phyloP scores from a whole-genome alignment of 2,888 invertebrate species.

The Apodemia zela region DNA sequence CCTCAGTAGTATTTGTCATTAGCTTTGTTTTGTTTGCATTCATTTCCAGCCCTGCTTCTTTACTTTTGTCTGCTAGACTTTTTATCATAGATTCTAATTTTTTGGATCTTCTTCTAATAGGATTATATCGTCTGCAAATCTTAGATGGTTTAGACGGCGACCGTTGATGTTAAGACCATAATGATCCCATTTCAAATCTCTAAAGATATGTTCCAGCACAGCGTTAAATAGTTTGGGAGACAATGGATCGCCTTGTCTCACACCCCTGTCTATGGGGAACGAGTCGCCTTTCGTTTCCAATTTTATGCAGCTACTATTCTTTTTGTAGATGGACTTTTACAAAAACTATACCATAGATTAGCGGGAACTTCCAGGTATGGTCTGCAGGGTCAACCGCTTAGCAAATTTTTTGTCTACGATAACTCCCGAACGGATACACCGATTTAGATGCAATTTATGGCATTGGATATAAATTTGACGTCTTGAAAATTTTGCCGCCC shows the following conservation, averaged over 20 bases:
- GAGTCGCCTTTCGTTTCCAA: slow-evolving; percentile 2
- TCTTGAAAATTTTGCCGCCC: too few relatives aligned
- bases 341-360: too few relatives aligned
- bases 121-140: slow-evolving; percentile 26
- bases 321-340: background rate
- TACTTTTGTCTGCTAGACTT: slow-evolving; percentile 21
- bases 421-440: too few relatives aligned
- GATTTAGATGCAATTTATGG: too few relatives aligned
- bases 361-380: too few relatives aligned
- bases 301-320: background rate
- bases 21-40: slow-evolving; percentile 25
- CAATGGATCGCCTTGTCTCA: slow-evolving; percentile 25
- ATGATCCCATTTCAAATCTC: slow-evolving; percentile 22
- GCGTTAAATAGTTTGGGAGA: slow-evolving; percentile 19
- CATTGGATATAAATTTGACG: too few relatives aligned
- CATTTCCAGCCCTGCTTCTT: slow-evolving; percentile 26
- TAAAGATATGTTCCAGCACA: slow-evolving; percentile 16
- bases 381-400: too few relatives aligned
- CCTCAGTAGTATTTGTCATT: slow-evolving; percentile 27
- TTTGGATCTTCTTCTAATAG: slow-evolving; percentile 24
- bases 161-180: slow-evolving; percentile 21
- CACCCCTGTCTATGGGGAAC: slow-evolving; percentile 19
- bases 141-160: slow-evolving; percentile 20
- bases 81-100: slow-evolving; percentile 22
- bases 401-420: too few relatives aligned